These are phyloP conservation scores for Suncus etruscus DNA, from an alignment of 2,113 vertebrate genomes.

Conservation along the genomic window DNA sequence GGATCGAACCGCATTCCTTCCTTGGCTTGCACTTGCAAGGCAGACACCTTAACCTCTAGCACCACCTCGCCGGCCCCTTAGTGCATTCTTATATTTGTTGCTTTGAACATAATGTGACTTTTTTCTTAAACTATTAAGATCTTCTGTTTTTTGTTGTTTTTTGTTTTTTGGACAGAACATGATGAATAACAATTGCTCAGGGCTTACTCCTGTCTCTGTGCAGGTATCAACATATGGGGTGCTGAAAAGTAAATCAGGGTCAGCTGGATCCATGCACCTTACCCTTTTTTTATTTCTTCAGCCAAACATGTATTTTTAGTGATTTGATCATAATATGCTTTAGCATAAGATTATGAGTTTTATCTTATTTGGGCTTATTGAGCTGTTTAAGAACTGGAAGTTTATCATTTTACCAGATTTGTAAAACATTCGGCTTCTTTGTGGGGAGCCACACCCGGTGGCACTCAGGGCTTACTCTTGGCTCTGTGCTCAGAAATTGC, in stretches of 20 bases:
- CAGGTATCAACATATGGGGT: no score
- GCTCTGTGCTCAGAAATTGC: no score
- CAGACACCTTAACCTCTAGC: neutral
- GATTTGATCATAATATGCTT: neutral
- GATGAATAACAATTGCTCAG: no score
- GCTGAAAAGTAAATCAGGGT: no score
- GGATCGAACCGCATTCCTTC: no score
- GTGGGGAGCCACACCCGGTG: no score
- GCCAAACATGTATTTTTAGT: neutral
- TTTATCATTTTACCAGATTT: slow-evolving; percentile 49
- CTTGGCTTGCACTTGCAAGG: neutral
- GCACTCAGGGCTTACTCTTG: no score
- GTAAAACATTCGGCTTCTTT: neutral
- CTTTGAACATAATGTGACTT: neutral
- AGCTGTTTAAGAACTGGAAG: neutral
- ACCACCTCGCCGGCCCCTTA: no score
- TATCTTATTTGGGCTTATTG: neutral
- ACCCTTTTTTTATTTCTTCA: no score
- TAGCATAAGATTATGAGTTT: slow-evolving; percentile 1
- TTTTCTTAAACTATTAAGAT: neutral
- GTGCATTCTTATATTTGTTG: slow-evolving; percentile 9
- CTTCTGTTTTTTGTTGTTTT: neutral
- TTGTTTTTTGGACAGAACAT: no score
- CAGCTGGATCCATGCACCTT: neutral
- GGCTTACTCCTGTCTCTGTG: no score